A percentile compares a stretch with the other conserved stretches of the same genome.
Evolutionary conservation across 2,113 vertebrate species (phyloP).

Genomic region (Podarcis cretensis): DNA sequence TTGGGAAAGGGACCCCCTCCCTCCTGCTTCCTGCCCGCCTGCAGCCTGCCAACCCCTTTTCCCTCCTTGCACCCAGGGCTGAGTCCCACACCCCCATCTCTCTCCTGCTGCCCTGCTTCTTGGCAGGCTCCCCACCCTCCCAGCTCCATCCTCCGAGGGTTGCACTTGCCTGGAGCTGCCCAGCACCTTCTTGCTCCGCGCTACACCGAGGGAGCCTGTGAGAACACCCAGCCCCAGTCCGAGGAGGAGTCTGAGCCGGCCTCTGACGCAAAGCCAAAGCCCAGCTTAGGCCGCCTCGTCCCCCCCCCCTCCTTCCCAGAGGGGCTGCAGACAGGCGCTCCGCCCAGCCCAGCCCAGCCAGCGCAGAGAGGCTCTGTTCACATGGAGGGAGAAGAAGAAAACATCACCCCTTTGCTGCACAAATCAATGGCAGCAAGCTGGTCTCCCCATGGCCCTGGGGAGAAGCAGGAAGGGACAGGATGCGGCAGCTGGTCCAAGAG

Average conservation of each 20-base stretch:
- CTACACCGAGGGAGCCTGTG: neutral
- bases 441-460: too few relatives aligned
- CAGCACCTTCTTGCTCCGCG: too few relatives aligned
- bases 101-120: neutral
- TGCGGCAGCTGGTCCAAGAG: too few relatives aligned
- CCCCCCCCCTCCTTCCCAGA: neutral
- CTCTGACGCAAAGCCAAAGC: neutral
- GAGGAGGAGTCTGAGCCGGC: neutral
- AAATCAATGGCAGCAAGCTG: too few relatives aligned
- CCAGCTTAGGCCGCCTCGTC: neutral
- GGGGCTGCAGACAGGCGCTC: neutral
- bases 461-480: too few relatives aligned
- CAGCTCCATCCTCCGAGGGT: neutral
- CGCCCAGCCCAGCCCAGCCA: neutral
- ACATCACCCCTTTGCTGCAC: too few relatives aligned
- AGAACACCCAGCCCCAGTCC: neutral
- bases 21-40: neutral
- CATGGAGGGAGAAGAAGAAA: too few relatives aligned
- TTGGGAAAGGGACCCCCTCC: neutral
- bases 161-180: neutral
- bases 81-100: neutral
- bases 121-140: constrained; percentile 3
- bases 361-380: too few relatives aligned
- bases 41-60: neutral
- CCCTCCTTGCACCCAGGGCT: too few relatives aligned